Evolutionary conservation across 2,113 vertebrate species (phyloP).

Genomic region (Puffinus mauretanicus): DNA sequence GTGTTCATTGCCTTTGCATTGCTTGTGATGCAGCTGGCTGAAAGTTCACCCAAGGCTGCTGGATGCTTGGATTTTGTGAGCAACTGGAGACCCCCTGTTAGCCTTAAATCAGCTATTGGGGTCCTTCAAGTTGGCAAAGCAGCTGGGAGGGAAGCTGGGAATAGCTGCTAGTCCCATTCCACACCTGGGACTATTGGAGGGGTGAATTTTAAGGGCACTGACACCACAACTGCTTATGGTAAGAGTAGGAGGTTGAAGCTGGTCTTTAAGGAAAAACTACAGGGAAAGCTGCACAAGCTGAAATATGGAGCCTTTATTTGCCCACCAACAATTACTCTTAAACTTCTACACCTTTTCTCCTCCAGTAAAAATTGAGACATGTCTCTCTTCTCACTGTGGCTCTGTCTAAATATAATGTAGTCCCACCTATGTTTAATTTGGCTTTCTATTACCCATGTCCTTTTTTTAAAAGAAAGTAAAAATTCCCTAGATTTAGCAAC

Average conservation of each 20-base stretch:
- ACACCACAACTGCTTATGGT: neutral
- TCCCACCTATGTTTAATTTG: neutral
- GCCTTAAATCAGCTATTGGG: neutral
- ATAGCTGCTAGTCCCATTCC: neutral
- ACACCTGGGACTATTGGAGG: neutral
- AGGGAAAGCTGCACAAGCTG: neutral
- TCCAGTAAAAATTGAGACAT: neutral
- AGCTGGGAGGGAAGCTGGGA: neutral
- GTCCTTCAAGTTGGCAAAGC: neutral
- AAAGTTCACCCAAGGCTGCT: fast-evolving
- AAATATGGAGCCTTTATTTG: neutral
- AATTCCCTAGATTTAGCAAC: neutral
- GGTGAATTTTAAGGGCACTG: neutral
- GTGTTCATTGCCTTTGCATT: neutral
- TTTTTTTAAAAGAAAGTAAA: neutral
- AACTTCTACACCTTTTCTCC: neutral
- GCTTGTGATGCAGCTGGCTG: neutral
- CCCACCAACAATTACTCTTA: neutral
- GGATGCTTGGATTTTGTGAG: neutral
- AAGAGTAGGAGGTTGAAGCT: neutral
- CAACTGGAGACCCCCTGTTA: neutral
- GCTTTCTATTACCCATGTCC: neutral
- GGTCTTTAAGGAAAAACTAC: neutral
- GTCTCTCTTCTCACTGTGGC: neutral
- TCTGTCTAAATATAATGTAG: neutral